These are phyloP conservation scores for Melanargia galathea DNA, from an alignment of 2,888 invertebrate genomes.

Conservation along the genomic window DNA sequence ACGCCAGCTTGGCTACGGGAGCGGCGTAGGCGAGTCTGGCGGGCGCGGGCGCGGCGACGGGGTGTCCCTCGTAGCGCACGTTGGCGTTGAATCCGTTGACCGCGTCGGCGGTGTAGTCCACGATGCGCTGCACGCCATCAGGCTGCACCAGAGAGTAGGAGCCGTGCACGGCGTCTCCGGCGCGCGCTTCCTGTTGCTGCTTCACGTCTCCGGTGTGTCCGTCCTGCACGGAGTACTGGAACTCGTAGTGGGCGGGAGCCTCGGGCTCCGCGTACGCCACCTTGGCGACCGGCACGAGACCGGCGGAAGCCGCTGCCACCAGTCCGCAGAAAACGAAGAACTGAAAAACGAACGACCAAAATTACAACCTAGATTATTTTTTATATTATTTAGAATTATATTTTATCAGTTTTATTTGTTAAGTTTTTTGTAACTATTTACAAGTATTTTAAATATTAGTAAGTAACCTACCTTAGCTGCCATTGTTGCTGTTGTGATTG, in stretches of 20 bases:
- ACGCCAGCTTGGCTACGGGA: constrained; percentile 48
- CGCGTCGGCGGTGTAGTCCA: constrained; percentile 73
- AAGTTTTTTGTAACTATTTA: too few relatives aligned
- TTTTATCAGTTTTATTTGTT: background rate
- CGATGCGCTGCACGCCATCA: constrained; percentile 72
- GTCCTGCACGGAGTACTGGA: constrained; percentile 73
- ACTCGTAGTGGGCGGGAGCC: constrained; percentile 69
- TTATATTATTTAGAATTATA: background rate
- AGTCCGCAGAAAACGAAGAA: constrained; percentile 22
- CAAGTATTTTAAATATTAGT: background rate
- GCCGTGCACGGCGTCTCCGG: constrained; percentile 71
- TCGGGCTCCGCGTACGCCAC: constrained; percentile 57
- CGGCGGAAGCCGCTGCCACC: constrained; percentile 44
- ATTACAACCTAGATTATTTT: background rate
- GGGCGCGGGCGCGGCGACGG: constrained; percentile 47
- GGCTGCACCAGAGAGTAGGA: constrained; percentile 77
- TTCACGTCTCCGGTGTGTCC: constrained; percentile 72
- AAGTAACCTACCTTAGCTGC: constrained; percentile 31
- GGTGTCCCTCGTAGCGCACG: constrained; percentile 73
- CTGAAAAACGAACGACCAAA: constrained; percentile 21
- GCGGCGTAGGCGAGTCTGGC: constrained; percentile 46
- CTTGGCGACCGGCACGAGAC: constrained; percentile 49
- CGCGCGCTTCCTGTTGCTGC: constrained; percentile 71
- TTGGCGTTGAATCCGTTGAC: constrained; percentile 73
- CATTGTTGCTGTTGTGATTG: constrained; percentile 32